Evolutionary conservation across 2,888 invertebrate species (phyloP).

Genomic region (Thelaira solivaga): DNA sequence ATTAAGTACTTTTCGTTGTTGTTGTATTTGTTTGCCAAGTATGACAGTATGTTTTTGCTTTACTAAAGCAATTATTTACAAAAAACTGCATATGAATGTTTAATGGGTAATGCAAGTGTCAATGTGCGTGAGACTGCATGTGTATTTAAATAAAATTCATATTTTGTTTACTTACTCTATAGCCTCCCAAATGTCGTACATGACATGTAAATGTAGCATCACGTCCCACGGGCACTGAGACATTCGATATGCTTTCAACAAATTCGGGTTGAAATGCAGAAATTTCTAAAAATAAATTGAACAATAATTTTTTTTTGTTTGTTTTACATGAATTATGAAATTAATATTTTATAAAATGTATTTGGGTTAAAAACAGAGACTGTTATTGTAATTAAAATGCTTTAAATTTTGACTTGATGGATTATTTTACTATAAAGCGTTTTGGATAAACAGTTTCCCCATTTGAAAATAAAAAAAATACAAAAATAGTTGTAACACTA

Average conservation of each 20-base stretch:
- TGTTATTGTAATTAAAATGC: no score
- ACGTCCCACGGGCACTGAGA: constrained; percentile 89
- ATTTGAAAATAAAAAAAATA: no score
- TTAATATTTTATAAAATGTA: no score
- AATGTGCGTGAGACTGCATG: background rate
- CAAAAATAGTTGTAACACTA: no score
- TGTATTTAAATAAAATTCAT: background rate
- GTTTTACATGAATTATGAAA: background rate
- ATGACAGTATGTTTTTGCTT: constrained; percentile 17
- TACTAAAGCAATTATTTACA: constrained; percentile 54
- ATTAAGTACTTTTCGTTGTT: constrained; percentile 58
- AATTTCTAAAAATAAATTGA: constrained; percentile 79
- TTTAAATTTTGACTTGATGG: no score
- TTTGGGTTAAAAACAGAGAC: no score
- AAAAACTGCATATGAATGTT: constrained; percentile 45
- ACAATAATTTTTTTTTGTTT: no score
- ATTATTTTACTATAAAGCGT: no score
- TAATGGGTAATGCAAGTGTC: background rate
- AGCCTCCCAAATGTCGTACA: constrained; percentile 91
- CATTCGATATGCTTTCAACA: constrained; percentile 87
- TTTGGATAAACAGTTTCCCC: no score
- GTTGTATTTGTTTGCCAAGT: constrained; percentile 9
- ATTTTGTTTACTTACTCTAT: constrained; percentile 84
- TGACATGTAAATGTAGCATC: constrained; percentile 92
- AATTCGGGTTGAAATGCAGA: constrained; percentile 89